Base-by-base conservation (phyloP, 2,888 invertebrate genomes). In the Apodemia hepburni region DNA sequence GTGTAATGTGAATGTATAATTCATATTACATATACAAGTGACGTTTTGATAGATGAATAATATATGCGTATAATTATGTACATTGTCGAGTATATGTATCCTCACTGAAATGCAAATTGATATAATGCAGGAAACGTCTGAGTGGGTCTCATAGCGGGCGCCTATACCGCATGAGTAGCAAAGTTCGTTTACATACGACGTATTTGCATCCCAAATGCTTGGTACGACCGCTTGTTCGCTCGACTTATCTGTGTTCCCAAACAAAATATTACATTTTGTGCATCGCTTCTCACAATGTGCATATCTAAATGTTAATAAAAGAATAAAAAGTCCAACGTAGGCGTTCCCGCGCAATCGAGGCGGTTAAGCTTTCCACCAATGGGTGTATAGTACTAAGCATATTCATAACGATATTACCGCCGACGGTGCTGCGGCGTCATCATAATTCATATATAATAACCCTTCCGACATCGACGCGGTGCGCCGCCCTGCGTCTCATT, bases 381-480 rank as follows among this genome's bases (percentile, higher is more conserved):
- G 83, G 82, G 87, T 82, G 89, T 81, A 73, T 84, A 73, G 84
- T 81, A 76, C 85, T 78, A 81, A 79, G 87, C 87, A 92, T 92
- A 92, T 92, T 92, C 92, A 92, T 92, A 92, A 91, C 87, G 88
- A 86, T 92, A 91, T 92, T 92, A 90, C 91, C 82, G 89, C 81
- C 85, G 87, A 75, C 88, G 85, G 83, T 82, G 85, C 78, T 75
- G 81, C 87, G 83, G 84, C 86, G 86, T 87, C 89, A 83, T 92
- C 91, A 92, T 92, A 92, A 92, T 87, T 92, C 92, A 92, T 92
- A 91, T 76, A 91, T 91, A 91, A 91, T 91, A 92, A 92, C 92
- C 92, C 92, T 90, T 91, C 86, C 82, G 83, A 83, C 82, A 83
- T 64, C 71, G 72, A 66, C 80, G 82, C 84, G 76, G 75, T 76